Evolutionary conservation across 1,140 invertebrate genomes (phyloP).

Genomic region (Onthophagus taurus): DNA sequence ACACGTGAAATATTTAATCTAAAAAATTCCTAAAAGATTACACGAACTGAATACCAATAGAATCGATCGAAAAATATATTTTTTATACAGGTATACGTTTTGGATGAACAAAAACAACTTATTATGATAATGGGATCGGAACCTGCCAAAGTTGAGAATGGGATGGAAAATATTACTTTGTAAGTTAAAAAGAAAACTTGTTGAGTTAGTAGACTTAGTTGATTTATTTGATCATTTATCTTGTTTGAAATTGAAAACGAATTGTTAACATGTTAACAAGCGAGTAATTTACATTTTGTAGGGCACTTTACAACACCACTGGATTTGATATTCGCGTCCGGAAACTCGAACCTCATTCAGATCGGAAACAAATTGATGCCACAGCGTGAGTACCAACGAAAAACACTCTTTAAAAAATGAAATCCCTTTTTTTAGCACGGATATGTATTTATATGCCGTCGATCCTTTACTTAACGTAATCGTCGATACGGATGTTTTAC

Average conservation of each 20-base stretch:
- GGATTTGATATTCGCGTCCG: slow-evolving; percentile 67
- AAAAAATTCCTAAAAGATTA: neutral
- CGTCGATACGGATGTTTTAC: slow-evolving; percentile 66
- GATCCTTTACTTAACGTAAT: slow-evolving; percentile 70
- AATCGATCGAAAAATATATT: neutral
- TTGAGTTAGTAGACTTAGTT: no score
- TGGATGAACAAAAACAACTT: slow-evolving; percentile 71
- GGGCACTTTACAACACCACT: slow-evolving; percentile 58
- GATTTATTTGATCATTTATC: no score
- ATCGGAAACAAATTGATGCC: slow-evolving; percentile 47
- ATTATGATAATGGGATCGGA: slow-evolving; percentile 65
- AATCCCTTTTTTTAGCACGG: slow-evolving; percentile 53
- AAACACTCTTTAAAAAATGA: neutral
- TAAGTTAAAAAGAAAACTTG: no score
- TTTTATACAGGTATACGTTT: slow-evolving; percentile 58
- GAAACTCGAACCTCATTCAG: slow-evolving; percentile 63
- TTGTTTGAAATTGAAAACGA: no score
- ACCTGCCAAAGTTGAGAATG: slow-evolving; percentile 62
- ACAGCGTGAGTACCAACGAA: slow-evolving; percentile 51
- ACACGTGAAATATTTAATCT: no score
- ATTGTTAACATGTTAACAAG: no score
- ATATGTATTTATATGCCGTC: slow-evolving; percentile 75
- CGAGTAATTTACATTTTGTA: slow-evolving; percentile 33
- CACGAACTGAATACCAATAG: neutral
- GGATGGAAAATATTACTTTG: slow-evolving; percentile 58